Evolutionary conservation across 2,797 vertebrate species (phyloP).

Genomic region (Sarcophilus harrisii): DNA sequence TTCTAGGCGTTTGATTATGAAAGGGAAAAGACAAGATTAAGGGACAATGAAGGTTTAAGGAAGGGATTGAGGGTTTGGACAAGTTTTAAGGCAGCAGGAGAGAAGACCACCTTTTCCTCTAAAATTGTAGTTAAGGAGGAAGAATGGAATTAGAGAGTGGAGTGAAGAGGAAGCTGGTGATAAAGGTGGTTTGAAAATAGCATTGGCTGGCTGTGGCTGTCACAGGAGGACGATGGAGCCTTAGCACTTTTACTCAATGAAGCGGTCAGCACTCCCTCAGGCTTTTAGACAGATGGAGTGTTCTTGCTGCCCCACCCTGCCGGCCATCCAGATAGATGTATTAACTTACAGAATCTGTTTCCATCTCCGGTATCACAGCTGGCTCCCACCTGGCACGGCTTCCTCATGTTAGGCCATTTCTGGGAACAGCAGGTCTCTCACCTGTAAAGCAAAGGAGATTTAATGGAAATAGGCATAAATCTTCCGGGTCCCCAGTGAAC

Average conservation of each 20-base stretch:
- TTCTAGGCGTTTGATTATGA: background rate
- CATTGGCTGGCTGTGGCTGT: too few species aligned
- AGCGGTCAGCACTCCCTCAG: background rate
- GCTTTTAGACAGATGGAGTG: background rate
- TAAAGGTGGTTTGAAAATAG: background rate
- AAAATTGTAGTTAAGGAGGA: background rate
- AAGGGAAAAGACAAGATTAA: background rate
- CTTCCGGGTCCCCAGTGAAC: conserved; percentile 6
- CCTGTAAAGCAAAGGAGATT: conserved; percentile 33
- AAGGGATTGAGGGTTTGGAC: background rate
- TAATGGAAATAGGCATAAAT: background rate
- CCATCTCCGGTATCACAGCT: conserved; percentile 84
- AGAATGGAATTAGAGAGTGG: background rate
- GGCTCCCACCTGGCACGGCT: conserved; percentile 54
- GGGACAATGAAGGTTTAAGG: background rate
- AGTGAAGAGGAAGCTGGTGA: background rate
- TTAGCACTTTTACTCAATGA: background rate
- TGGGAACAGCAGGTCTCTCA: conserved; percentile 30
- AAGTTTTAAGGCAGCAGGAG: background rate
- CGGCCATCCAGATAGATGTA: background rate
- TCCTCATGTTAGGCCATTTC: conserved; percentile 79
- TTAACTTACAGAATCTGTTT: conserved; percentile 88
- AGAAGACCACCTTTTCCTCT: background rate
- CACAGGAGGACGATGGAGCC: background rate
- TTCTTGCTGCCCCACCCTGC: background rate